Evolutionary conservation across 2,113 vertebrate species (phyloP), one percentile per base, ranked within the genome.

Genomic region (Cottus gobio): DNA sequence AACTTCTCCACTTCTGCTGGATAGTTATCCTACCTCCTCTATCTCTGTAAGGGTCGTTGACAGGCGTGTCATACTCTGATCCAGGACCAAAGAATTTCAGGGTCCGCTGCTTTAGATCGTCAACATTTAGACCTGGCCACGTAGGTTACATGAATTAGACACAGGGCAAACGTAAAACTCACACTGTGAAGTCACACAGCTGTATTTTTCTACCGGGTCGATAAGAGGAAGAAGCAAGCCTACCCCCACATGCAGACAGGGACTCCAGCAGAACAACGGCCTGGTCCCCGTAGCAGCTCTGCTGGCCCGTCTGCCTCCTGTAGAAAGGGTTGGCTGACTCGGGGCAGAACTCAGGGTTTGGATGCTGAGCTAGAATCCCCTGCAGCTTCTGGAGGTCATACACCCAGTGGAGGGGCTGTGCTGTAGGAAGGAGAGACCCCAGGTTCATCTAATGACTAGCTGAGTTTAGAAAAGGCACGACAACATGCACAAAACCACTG

Each of bases 261-360:
- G 93, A 95, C 86, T 95, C 90, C 69, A 95, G 88, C 80, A 94
- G 83, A 28, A 95, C 91, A 56, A 89, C 94, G 0, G 95, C 92
- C 86, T 95, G 94, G 84, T 95, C 93, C 67, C 95, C 95, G 18
- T 95, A 95, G 83, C 93, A 95, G 70, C 94, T 94, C 92, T 95
- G 93, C 77, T 91, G 80, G 11, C 94, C 94, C 0, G 90, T 93
- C 79, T 90, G 79, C 78, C 94, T 90, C 72, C 77, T 89, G 90
- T 95, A 95, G 77, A 94, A 95, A 0, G 94, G 93, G 76, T 95
- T 95, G 20, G 86, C 89, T 0, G 93, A 94, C 78, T 94, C 79
- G 1, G 92, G 18, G 18, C 72, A 80, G 48, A 95, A 95, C 60
- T 95, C 94, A 0, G 93, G 93, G 37, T 91, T 84, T 18, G 92